Base-by-base conservation (phyloP, 2,113 vertebrate genomes). In the Pseudopipra pipra region DNA sequence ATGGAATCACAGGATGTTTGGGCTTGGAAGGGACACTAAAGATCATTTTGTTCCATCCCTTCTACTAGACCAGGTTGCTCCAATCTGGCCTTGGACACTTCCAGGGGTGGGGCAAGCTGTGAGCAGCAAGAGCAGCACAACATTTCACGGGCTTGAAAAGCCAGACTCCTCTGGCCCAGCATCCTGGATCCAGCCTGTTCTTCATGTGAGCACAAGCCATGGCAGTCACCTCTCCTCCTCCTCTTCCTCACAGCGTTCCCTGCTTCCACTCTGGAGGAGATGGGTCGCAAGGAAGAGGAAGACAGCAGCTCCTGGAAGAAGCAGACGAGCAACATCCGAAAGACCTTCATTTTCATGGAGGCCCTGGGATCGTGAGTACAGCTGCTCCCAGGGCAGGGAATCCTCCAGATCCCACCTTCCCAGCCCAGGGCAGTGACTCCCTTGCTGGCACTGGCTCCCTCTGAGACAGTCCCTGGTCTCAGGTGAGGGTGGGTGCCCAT, bases 321-420 rank as follows among this genome's bases (percentile, higher is more conserved):
- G 68, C 99, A 96, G 91, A 98, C 98, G 8, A 98, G 87, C 95
- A 99, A 99, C 96, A 99, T 99, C 95, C 98, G 98, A 14, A 99
- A 99, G 28, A 98, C 99, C 5, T 99, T 99, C 93, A 98, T 99
- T 76, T 99, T 99, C 97, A 98, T 99, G 97, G 99, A 99, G 76
- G 98, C 98, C 23, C 98, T 99, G 95, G 99, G 99, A 54, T 98
- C 99, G 99, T 99, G 97, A 99, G 99, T 99, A 91, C 17, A 12
- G 16, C 80, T 17, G 72, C 28, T 22, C 41, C 5, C 21, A 3
- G 39, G 44, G 2, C 65, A 44, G 35, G 47, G 46, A 20, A 79
- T 9, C 6, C 30, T 12, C 70, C 2, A 25, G 70, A 6, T 3
- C 8, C 28, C 0, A 0, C 4, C 46, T 25, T 8, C 62, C 41